Evolutionary conservation across 2,888 invertebrate genomes (phyloP).

Genomic region (Parnassius mnemosyne): DNA sequence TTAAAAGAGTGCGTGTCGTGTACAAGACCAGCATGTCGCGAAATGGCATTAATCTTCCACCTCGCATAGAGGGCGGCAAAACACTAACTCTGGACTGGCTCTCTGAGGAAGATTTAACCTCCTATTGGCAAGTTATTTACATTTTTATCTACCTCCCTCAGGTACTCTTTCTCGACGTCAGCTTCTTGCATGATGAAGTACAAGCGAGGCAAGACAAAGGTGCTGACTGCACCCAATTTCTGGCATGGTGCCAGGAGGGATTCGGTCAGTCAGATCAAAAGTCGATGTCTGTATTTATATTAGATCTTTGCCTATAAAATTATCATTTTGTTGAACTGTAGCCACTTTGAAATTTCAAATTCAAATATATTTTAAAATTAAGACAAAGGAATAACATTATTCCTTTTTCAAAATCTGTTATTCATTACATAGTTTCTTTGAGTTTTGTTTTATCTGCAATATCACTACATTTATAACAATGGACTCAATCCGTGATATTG

Average conservation of each 20-base stretch:
- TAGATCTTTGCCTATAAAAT: too few relatives aligned
- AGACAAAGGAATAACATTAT: too few relatives aligned
- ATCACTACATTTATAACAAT: too few relatives aligned
- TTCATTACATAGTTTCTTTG: too few relatives aligned
- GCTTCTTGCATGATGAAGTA: conserved; percentile 3
- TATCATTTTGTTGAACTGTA: too few relatives aligned
- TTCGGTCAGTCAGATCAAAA: too few relatives aligned
- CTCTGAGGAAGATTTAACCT: conserved; percentile 6
- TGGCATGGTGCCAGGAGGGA: conserved; percentile 4
- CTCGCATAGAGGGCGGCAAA: neutral
- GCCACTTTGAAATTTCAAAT: too few relatives aligned
- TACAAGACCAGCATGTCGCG: neutral
- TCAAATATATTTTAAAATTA: too few relatives aligned
- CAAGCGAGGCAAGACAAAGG: neutral
- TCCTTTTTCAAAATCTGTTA: too few relatives aligned
- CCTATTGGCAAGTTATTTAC: conserved; percentile 1
- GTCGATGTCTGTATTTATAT: too few relatives aligned
- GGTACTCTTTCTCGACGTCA: neutral
- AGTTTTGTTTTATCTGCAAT: too few relatives aligned
- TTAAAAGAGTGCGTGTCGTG: neutral
- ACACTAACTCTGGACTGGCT: conserved; percentile 7
- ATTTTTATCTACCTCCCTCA: conserved; percentile 1
- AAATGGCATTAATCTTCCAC: neutral
- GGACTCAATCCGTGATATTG: too few relatives aligned
- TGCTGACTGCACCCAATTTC: conserved; percentile 2